Percentiles rank a stretch among this genome's conserved stretches.
Conservation (phyloP, 2,113 vertebrate species). For the Oreotragus oreotragus region DNA sequence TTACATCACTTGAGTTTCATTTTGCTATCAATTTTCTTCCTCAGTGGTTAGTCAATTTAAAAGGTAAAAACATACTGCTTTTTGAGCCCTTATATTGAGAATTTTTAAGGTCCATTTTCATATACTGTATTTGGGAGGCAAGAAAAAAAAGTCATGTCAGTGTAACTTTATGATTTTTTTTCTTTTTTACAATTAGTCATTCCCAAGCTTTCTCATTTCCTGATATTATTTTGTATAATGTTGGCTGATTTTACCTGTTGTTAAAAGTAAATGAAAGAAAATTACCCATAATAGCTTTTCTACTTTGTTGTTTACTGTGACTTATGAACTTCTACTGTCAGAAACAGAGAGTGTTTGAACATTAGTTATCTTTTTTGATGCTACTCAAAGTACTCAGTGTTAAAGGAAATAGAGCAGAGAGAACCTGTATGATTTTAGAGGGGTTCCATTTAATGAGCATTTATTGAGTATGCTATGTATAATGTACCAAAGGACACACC, state of each 20-base stretch:
- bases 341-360: neutral
- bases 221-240: slow-evolving; percentile 4
- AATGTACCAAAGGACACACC: neutral
- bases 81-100: neutral
- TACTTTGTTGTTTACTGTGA: neutral
- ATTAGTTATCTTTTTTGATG: neutral
- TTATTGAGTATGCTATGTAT: neutral
- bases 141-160: neutral
- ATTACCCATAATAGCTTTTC: slow-evolving; percentile 43
- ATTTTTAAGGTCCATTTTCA: neutral
- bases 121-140: neutral
- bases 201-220: slow-evolving; percentile 25
- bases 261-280: slow-evolving; percentile 61
- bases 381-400: neutral
- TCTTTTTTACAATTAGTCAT: neutral
- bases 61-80: neutral
- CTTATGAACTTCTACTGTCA: neutral
- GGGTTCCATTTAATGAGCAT: neutral
- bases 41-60: neutral
- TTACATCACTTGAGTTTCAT: neutral
- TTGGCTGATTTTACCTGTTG: slow-evolving; percentile 50
- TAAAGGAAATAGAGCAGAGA: neutral
- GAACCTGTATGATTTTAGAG: neutral
- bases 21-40: neutral
- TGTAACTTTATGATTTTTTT: neutral